Percentiles rank a stretch among this genome's conserved stretches.
Conservation (phyloP, 2,888 invertebrate species). For the Drosophila neoperkinsi region DNA sequence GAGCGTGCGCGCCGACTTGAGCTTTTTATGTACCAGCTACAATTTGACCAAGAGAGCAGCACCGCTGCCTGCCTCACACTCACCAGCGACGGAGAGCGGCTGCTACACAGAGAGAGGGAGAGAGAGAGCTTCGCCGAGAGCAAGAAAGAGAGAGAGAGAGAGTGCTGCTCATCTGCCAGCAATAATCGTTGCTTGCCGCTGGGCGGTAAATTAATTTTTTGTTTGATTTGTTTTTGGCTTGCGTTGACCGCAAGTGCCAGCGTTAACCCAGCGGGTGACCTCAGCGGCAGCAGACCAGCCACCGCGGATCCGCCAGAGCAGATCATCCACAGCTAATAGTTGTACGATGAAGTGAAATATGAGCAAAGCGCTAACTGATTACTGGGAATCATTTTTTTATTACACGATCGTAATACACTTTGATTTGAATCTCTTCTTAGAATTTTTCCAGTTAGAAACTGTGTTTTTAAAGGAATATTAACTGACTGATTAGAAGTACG, state of each 20-base stretch:
- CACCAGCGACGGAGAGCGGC: slow-evolving; percentile 8
- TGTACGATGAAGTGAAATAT: not conserved
- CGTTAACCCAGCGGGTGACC: slow-evolving; percentile 31
- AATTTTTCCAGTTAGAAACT: not conserved
- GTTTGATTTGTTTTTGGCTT: slow-evolving; percentile 21
- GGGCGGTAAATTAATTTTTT: slow-evolving; percentile 52
- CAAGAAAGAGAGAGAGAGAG: not conserved
- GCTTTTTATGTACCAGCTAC: slow-evolving; percentile 83
- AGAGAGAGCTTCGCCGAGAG: not conserved
- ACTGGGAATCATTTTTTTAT: not conserved
- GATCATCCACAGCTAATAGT: too few relatives aligned
- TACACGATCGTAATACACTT: not conserved
- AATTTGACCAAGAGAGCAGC: slow-evolving; percentile 44
- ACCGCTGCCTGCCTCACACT: not conserved
- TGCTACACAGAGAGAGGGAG: not conserved
- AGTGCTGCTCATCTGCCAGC: slow-evolving; percentile 16
- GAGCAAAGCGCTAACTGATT: slow-evolving; percentile 7
- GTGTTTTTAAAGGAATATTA: not conserved
- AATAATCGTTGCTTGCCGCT: slow-evolving; percentile 6
- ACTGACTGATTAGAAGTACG: not conserved
- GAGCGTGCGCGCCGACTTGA: slow-evolving; percentile 73
- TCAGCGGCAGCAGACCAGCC: slow-evolving; percentile 7
- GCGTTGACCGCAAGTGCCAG: slow-evolving; percentile 46
- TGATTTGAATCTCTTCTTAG: not conserved
- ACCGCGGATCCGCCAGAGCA: not conserved